Evolutionary conservation across 2,113 vertebrate species (phyloP), one percentile per base, ranked within the genome.

Genomic region (Pterocles gutturalis): DNA sequence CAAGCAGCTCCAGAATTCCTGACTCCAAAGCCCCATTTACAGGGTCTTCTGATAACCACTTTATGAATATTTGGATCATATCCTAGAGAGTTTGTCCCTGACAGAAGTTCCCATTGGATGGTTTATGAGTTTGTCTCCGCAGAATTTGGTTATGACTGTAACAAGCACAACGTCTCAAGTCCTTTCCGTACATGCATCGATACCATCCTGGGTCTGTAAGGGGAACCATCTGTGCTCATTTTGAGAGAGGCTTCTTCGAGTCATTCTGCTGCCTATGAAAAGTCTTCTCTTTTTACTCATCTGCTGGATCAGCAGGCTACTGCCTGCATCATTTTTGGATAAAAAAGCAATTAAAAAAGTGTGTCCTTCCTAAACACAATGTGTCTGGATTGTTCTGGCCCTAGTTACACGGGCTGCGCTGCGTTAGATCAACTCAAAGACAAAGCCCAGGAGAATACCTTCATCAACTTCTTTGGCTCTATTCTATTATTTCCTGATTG

Each of bases 401-500:
- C 29, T 41, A 26, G 65, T 41, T 34, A 26, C 34, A n/a, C 5
- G 20, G 1, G 5, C 66, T 72, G 67, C 0, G 4, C 25, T 55
- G 51, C 22, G 22, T 55, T 22, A 11, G 34, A 26, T 17, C n/a
- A 25, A 9, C 85, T 67, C 64, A 15, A 22, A 71, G 67, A 6
- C 48, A 46, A 49, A 81, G 86, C 73, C 78, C 53, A 61, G 67
- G 72, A 89, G 78, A 93, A 24, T 18, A 72, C 49, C 62, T 87
- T 54, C 66, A 41, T 49, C 67, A 57, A 4, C 57, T 43, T 17
- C 26, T 78, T 31, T 26, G 69, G 12, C 64, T 28, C 76, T 51
- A 1, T 60, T 95, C 87, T 76, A 94, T 96, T 85, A 83, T 94
- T 96, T 97, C 93, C 93, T 95, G 58, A 57, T 73, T 31, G 29